Conservation (phyloP, 2,113 vertebrate species). For the Camelus dromedarius region DNA sequence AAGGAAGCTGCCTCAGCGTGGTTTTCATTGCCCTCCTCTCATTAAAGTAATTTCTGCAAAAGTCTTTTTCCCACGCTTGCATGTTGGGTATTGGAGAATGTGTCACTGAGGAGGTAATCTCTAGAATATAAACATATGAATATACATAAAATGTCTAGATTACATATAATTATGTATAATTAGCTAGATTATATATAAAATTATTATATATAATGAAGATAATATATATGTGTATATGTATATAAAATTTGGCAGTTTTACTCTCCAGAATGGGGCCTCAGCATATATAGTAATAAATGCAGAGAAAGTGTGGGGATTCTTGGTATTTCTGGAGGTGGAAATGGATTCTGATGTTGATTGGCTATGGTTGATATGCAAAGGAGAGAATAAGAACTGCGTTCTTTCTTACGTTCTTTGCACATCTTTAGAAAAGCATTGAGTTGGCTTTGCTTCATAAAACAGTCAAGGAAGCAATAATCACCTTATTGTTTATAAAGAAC, state of each 20-base stretch:
- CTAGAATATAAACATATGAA: background rate
- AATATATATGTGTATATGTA: background rate
- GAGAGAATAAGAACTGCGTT: background rate
- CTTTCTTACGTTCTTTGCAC: background rate
- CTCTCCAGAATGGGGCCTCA: background rate
- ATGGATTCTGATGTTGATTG: background rate
- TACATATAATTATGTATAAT: background rate
- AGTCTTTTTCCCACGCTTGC: background rate
- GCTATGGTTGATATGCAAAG: background rate
- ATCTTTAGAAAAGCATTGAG: background rate
- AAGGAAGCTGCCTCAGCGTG: background rate
- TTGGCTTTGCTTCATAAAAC: background rate
- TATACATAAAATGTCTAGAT: background rate
- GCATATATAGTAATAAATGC: background rate
- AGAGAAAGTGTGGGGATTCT: background rate
- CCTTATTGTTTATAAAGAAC: background rate
- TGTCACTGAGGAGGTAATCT: background rate
- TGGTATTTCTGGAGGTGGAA: background rate
- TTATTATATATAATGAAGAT: background rate
- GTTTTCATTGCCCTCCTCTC: background rate
- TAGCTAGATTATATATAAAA: background rate
- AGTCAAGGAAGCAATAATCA: background rate
- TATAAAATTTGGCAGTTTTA: background rate
- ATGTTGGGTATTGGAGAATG: background rate
- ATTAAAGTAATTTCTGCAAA: background rate